A percentile compares a stretch with the other conserved stretches of the same genome.
Evolutionary conservation across 2,113 vertebrate species (phyloP).

Genomic region (Callocephalon fimbriatum): DNA sequence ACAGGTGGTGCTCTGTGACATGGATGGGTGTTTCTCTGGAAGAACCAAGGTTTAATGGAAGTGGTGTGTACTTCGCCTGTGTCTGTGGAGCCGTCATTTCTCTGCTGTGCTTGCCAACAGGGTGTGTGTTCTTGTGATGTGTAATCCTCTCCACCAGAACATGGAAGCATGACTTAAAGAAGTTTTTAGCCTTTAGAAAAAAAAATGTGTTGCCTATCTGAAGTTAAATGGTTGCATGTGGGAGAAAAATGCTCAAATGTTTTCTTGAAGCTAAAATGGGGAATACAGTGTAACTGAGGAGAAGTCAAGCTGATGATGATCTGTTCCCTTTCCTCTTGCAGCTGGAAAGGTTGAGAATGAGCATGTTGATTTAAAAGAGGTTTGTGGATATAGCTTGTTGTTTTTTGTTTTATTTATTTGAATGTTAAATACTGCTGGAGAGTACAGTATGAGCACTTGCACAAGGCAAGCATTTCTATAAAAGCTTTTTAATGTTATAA

Average conservation of each 20-base stretch:
- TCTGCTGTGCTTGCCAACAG: constrained; percentile 49
- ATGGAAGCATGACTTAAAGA: constrained; percentile 41
- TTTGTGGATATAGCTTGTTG: background rate
- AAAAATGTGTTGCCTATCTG: background rate
- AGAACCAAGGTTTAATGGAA: background rate
- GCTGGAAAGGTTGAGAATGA: background rate
- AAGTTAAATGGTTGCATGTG: constrained; percentile 44
- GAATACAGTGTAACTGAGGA: background rate
- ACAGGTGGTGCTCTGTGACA: background rate
- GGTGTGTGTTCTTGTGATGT: constrained; percentile 60
- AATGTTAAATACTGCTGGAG: background rate
- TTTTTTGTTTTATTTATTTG: background rate
- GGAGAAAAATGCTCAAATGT: constrained; percentile 17
- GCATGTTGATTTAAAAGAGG: background rate
- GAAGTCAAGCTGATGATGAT: background rate
- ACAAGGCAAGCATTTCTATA: background rate
- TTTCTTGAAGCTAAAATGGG: constrained; percentile 31
- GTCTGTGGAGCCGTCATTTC: background rate
- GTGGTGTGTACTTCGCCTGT: background rate
- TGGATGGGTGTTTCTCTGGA: background rate
- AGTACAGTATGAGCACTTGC: background rate
- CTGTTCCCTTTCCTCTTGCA: background rate
- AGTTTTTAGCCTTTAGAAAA: constrained; percentile 26
- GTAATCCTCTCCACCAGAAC: constrained; percentile 60
- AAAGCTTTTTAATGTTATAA: background rate